phyloP scores from a whole-genome alignment of 2,797 vertebrate species.

The Trichosurus vulpecula region DNA sequence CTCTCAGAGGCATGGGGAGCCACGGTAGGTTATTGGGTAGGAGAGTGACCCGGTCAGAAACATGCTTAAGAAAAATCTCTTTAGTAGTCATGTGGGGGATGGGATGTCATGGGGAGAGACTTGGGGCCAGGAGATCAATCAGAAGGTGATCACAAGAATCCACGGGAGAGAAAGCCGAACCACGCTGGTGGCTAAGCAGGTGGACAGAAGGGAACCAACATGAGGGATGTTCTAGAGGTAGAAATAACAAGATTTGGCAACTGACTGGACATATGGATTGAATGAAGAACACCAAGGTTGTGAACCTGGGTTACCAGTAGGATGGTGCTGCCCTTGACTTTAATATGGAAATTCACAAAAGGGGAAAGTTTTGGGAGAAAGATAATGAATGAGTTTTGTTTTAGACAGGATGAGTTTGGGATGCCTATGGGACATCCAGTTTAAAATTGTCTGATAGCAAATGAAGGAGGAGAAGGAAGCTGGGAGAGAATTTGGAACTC shows the following conservation, averaged over 20 bases:
- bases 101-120: too few species aligned
- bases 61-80: too few species aligned
- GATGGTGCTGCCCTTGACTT: background rate
- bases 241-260: background rate
- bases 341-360: background rate
- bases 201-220: too few species aligned
- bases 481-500: background rate
- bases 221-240: too few species aligned
- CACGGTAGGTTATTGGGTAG: background rate
- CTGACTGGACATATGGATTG: background rate
- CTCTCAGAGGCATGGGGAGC: background rate
- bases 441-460: background rate
- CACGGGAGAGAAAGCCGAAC: too few species aligned
- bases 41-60: too few species aligned
- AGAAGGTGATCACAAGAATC: too few species aligned
- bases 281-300: background rate
- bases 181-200: too few species aligned
- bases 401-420: background rate
- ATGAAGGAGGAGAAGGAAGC: too few species aligned
- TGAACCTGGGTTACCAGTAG: background rate
- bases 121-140: too few species aligned
- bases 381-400: background rate
- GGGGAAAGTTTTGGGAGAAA: background rate
- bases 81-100: too few species aligned
- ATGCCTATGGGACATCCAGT: background rate